These are phyloP conservation scores for Pogonocherus hispidulus DNA, from an alignment of 2,888 invertebrate genomes.

Conservation along the genomic window DNA sequence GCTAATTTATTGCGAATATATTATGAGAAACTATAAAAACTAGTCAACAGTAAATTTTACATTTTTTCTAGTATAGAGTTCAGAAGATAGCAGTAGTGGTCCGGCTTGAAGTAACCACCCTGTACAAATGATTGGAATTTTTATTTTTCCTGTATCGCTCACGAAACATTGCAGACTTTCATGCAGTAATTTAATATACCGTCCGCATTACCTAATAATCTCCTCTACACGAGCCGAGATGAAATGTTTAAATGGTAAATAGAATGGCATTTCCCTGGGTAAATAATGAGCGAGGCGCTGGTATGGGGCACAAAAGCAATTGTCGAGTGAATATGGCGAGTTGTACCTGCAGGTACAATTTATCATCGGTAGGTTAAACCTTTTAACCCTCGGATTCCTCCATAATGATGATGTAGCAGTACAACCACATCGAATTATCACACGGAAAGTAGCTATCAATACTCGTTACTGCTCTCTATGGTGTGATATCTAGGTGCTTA, in stretches of 20 bases:
- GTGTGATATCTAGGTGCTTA: constrained; percentile 46
- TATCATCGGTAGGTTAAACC: constrained; percentile 61
- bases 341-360: constrained; percentile 47
- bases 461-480: constrained; percentile 55
- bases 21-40: too few relatives aligned
- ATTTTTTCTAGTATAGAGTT: too few relatives aligned
- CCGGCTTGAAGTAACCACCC: too few relatives aligned
- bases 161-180: too few relatives aligned
- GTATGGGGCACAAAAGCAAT: constrained; percentile 46
- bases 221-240: background rate
- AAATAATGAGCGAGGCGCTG: constrained; percentile 31
- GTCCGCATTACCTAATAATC: background rate
- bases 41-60: too few relatives aligned
- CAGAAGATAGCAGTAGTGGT: too few relatives aligned
- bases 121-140: too few relatives aligned
- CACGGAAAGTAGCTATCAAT: constrained; percentile 61
- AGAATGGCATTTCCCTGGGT: constrained; percentile 7
- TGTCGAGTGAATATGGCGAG: constrained; percentile 43
- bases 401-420: constrained; percentile 63
- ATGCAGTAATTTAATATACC: too few relatives aligned
- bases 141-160: too few relatives aligned
- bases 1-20: too few relatives aligned
- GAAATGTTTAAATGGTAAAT: constrained; percentile 9
- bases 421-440: constrained; percentile 61
- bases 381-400: constrained; percentile 62